Conservation (phyloP, 2,113 vertebrate genomes). For the Callopanchax toddi region DNA sequence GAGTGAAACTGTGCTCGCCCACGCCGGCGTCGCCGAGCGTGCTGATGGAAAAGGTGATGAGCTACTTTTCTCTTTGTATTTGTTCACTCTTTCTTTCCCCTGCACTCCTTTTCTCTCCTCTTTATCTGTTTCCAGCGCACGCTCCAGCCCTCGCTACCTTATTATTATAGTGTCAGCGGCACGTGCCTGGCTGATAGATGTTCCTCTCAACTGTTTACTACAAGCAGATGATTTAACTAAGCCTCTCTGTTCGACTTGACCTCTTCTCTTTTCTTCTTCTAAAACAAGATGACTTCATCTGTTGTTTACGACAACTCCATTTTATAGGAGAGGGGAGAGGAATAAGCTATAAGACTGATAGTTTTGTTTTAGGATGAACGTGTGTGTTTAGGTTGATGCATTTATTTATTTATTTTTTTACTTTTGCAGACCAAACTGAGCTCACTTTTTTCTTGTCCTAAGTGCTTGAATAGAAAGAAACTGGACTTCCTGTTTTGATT, state of each 20-base stretch:
- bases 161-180: slow-evolving; percentile 80
- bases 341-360: slow-evolving; percentile 23
- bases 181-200: slow-evolving; percentile 78
- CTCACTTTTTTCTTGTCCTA: too few species aligned
- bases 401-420: slow-evolving; percentile 6
- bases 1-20: slow-evolving; percentile 48
- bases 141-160: slow-evolving; percentile 66
- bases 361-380: slow-evolving; percentile 13
- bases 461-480: too few species aligned
- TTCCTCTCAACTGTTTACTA: slow-evolving; percentile 77
- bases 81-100: slow-evolving; percentile 37
- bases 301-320: slow-evolving; percentile 67
- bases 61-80: slow-evolving; percentile 57
- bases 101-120: slow-evolving; percentile 43
- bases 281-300: slow-evolving; percentile 73
- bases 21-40: slow-evolving; percentile 34
- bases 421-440: slow-evolving; percentile 12
- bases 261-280: slow-evolving; percentile 62
- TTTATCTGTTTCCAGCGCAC: slow-evolving; percentile 77
- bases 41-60: slow-evolving; percentile 70
- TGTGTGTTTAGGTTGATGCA: slow-evolving; percentile 24
- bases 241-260: slow-evolving; percentile 61
- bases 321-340: slow-evolving; percentile 53
- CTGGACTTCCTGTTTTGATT: too few species aligned
- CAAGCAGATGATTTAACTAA: slow-evolving; percentile 77